These are phyloP conservation scores for Callaeas wilsoni DNA, from an alignment of 2,113 vertebrate genomes.

Conservation along the genomic window DNA sequence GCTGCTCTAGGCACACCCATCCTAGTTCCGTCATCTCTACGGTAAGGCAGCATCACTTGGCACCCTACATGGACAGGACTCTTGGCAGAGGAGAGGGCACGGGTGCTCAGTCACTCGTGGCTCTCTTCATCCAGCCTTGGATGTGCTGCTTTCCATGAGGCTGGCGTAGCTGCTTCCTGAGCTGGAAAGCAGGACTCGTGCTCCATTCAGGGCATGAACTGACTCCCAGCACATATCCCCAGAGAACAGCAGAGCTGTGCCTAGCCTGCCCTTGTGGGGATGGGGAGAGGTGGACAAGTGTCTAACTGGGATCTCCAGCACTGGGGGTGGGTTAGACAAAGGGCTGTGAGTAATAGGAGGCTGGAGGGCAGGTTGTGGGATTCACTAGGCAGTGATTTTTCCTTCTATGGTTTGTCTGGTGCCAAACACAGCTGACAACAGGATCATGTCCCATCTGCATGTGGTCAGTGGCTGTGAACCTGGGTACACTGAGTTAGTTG, in stretches of 20 bases:
- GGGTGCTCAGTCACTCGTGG: not conserved
- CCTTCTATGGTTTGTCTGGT: not conserved
- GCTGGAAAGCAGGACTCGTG: not conserved
- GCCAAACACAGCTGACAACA: not conserved
- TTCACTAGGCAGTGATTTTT: not conserved
- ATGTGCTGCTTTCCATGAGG: not conserved
- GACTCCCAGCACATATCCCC: not conserved
- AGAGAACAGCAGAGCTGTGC: not conserved
- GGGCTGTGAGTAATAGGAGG: not conserved
- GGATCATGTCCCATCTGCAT: not conserved
- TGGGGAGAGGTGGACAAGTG: not conserved
- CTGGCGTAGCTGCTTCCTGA: not conserved
- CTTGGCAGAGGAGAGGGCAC: not conserved
- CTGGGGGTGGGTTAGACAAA: not conserved
- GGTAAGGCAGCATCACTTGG: not conserved
- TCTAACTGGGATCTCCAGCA: not conserved
- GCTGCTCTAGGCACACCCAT: not conserved
- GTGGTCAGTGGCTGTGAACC: not conserved
- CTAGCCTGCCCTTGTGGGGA: not conserved
- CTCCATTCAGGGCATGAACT: not conserved
- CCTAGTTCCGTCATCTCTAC: not conserved
- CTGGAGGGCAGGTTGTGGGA: not conserved
- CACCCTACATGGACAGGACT: accelerated
- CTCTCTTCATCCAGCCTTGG: not conserved
- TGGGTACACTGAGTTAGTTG: not conserved